Percentiles rank a stretch among this genome's conserved stretches.
Evolutionary conservation across 2,797 vertebrate species (phyloP).

Genomic region (Adelosebastes latens): DNA sequence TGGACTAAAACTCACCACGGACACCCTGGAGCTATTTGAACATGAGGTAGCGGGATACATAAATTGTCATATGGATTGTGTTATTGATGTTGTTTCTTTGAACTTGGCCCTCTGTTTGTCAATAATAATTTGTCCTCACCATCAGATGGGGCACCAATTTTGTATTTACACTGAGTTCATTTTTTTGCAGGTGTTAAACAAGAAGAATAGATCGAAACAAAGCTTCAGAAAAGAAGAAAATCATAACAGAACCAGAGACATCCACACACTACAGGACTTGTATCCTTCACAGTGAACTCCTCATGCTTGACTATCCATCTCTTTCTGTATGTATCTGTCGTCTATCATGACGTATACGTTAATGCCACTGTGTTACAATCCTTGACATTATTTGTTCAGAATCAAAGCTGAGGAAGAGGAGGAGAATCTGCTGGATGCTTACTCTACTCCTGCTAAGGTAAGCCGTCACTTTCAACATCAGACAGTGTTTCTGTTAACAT

Average conservation of each 20-base stretch:
- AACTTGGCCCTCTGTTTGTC: not conserved
- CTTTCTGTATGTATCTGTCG: not conserved
- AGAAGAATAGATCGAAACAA: conserved; percentile 65
- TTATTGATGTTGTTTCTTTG: not conserved
- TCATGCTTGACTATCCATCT: not conserved
- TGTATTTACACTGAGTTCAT: not conserved
- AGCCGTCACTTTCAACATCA: not conserved
- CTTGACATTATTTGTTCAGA: conserved; percentile 77
- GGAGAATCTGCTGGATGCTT: conserved; percentile 88
- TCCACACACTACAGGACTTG: conserved; percentile 83
- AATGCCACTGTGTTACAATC: not conserved
- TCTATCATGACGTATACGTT: not conserved
- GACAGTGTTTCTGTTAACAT: not conserved
- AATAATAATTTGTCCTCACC: not conserved
- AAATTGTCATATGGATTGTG: not conserved
- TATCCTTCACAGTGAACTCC: conserved; percentile 79
- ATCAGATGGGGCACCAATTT: not conserved
- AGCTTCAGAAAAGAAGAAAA: conserved; percentile 64
- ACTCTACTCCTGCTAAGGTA: conserved; percentile 92
- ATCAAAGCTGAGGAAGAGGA: conserved; percentile 90
- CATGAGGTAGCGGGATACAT: conserved; percentile 83
- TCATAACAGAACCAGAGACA: conserved; percentile 70
- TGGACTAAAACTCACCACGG: conserved; percentile 69
- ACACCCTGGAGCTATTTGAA: conserved; percentile 86
- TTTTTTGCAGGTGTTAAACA: conserved; percentile 80